Evolutionary conservation across 30 jellyfish, hydroid and myxozoan genomes (phyloP).

Genomic region (Turritopsis dohrnii): DNA sequence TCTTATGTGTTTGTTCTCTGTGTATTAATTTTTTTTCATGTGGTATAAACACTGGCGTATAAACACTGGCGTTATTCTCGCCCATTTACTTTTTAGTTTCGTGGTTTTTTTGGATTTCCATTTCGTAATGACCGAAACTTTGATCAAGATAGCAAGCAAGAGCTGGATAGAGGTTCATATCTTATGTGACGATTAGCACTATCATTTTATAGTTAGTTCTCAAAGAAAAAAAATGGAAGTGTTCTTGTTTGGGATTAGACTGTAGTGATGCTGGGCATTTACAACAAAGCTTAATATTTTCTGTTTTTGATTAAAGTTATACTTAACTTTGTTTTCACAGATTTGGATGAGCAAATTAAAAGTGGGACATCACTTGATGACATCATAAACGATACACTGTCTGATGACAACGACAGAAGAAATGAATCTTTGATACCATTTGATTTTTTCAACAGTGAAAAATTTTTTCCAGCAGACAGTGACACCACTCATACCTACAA

Average conservation of each 20-base stretch:
- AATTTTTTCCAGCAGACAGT: not conserved
- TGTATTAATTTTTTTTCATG: not conserved
- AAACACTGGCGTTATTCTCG: not conserved
- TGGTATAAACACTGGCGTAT: not conserved
- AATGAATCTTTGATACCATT: not conserved
- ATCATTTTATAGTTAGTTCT: too few species aligned
- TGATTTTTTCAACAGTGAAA: not conserved
- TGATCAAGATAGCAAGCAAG: not conserved
- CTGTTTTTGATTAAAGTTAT: too few species aligned
- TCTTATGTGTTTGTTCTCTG: not conserved
- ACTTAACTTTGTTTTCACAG: not conserved
- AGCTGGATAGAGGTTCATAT: not conserved
- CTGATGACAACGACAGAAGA: not conserved
- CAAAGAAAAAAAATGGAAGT: too few species aligned
- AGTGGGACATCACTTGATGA: not conserved
- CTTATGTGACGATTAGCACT: not conserved
- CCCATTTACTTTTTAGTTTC: not conserved
- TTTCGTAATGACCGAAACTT: not conserved
- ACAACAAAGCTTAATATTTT: too few species aligned
- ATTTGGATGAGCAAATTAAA: not conserved
- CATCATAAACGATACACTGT: not conserved
- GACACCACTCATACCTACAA: not conserved
- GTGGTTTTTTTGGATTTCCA: not conserved
- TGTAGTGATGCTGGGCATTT: too few species aligned
- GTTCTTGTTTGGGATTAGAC: too few species aligned